These are phyloP conservation scores for Pachyramphus minor DNA, from an alignment of 2,113 vertebrate genomes.

Conservation along the genomic window DNA sequence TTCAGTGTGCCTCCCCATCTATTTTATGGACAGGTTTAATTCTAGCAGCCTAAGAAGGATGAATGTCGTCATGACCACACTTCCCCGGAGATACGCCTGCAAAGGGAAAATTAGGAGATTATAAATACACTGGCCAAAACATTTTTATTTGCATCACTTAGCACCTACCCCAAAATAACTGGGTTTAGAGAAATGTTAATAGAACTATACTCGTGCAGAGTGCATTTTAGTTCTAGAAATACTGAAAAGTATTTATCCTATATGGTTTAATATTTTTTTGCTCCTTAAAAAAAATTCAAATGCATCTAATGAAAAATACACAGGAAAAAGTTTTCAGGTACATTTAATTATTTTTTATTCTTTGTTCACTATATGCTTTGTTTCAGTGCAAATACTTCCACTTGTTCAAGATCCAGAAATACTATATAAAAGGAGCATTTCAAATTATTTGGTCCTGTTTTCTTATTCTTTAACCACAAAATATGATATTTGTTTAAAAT, in stretches of 20 bases:
- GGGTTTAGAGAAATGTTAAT: not conserved
- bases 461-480: not conserved
- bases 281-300: not conserved
- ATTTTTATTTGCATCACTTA: not conserved
- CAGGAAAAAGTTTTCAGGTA: not conserved
- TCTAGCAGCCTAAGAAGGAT: not conserved
- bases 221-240: not conserved
- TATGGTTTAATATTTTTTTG: not conserved
- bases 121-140: not conserved
- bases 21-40: constrained; percentile 6
- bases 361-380: not conserved
- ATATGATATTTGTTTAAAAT: not conserved
- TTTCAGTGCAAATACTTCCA: not conserved
- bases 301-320: not conserved
- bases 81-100: not conserved
- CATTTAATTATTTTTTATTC: not conserved
- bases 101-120: not conserved
- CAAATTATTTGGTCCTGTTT: not conserved
- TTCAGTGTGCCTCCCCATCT: not conserved
- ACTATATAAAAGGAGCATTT: not conserved
- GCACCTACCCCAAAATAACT: not conserved
- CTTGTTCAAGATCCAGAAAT: not conserved
- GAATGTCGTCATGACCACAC: not conserved
- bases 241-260: not conserved
- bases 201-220: not conserved